Evolutionary conservation across 1,140 invertebrate genomes (phyloP), one percentile per base, ranked within the genome.

Genomic region (Trinorchestia longiramus): DNA sequence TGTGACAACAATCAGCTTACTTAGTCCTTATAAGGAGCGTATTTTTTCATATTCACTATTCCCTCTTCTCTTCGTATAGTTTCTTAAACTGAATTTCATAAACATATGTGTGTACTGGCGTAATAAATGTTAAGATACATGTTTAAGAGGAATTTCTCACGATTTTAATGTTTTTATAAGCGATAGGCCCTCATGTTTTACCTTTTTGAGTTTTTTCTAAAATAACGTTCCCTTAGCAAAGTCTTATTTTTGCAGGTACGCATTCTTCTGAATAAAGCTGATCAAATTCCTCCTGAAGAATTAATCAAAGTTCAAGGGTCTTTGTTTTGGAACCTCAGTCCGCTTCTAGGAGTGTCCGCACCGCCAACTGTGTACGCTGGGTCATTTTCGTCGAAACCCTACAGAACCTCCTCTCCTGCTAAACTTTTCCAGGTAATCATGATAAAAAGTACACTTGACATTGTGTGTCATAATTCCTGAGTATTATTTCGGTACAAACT

Each of bases 281-380:
- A 99, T 97, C 98, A 98, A 97, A 98, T 99, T 43, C 98, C 98
- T 97, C 98, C 99, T 0, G 99, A 99, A 97, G 99, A 99, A 97
- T 97, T 99, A 91, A 98, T 99, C 98, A 98, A 99, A 97, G 99
- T 99, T 11, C 99, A 99, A 97, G 98, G 99, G 95, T 99, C 99
- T 6, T 97, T 99, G 57, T 99, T 99, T 97, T 99, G 99, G 99
- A 99, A 99, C 97, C 99, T 99, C 97, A 99, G 99, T 28, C 99
- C 99, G 8, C 97, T 99, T 91, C 99, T 99, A 98, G 99, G 99
- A 95, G 99, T 98, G 53, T 98, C 98, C 42, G 98, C 99, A 97
- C 99, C 99, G n/a, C 99, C 99, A 17, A 97, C 96, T 23, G 97
- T 98, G n/a, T 99, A 99, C 97, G 99, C 99, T 28, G 98, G 98